phyloP scores from a whole-genome alignment of 1,140 invertebrate species.

The Watersipora subatra region DNA sequence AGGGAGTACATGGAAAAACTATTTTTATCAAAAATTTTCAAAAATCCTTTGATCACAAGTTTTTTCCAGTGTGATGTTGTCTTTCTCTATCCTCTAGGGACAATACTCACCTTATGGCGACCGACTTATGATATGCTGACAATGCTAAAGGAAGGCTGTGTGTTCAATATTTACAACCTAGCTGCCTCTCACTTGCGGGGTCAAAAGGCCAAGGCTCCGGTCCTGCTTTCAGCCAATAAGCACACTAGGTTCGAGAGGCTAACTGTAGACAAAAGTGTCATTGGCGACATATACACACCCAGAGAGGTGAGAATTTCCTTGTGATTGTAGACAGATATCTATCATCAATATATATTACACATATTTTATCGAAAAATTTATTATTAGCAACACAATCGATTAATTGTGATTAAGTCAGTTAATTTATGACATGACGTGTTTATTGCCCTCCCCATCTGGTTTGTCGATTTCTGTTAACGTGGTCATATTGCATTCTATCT shows the following conservation, averaged over 20 bases:
- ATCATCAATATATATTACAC: too few relatives aligned
- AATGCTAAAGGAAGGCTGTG: background rate
- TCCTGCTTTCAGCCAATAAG: background rate
- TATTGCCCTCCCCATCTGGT: too few relatives aligned
- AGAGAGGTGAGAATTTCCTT: background rate
- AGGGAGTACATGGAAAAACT: background rate
- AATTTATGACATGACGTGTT: too few relatives aligned
- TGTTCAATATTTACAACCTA: background rate
- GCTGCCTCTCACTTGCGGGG: background rate
- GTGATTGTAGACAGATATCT: too few relatives aligned
- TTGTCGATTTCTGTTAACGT: too few relatives aligned
- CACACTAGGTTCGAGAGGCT: background rate
- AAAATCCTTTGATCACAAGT: background rate
- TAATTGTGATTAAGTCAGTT: too few relatives aligned
- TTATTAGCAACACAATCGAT: too few relatives aligned
- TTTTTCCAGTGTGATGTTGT: background rate
- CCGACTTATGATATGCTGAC: background rate
- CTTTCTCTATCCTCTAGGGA: background rate
- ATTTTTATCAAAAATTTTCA: background rate
- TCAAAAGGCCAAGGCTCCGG: background rate
- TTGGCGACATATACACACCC: background rate
- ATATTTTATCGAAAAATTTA: too few relatives aligned
- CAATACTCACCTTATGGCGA: background rate
- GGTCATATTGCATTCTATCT: too few relatives aligned
- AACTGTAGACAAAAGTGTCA: background rate